phyloP scores from a whole-genome alignment of 2,888 invertebrate genomes.

The Balanococcus diminutus region DNA sequence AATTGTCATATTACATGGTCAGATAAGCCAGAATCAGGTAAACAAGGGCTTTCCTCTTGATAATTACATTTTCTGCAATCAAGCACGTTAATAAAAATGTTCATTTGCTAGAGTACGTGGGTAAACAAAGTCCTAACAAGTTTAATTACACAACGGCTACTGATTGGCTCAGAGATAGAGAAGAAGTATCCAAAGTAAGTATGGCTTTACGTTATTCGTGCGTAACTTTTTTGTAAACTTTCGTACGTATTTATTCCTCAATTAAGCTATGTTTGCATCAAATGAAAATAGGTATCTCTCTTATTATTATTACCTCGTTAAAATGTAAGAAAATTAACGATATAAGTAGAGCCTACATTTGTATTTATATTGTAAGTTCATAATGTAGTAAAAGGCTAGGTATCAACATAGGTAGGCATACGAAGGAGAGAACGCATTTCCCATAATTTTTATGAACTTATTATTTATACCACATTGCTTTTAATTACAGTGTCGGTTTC shows the following conservation, averaged over 20 bases:
- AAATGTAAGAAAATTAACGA: background rate
- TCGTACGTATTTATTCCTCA: background rate
- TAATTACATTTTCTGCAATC: background rate
- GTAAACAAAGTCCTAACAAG: background rate
- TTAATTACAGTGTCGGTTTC: constrained; percentile 7
- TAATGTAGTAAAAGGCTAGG: no score
- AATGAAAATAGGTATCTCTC: background rate
- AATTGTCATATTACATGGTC: constrained; percentile 1
- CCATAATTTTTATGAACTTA: background rate
- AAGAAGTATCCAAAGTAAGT: constrained; percentile 21
- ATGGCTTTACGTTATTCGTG: no score
- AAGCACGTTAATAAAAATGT: no score
- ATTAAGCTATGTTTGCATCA: background rate
- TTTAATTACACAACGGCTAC: background rate
- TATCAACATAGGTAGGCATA: no score
- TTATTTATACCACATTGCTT: background rate
- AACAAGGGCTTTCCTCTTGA: background rate
- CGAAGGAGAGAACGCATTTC: no score
- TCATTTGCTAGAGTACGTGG: background rate
- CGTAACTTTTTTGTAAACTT: background rate
- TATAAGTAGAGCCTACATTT: background rate
- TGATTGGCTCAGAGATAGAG: constrained; percentile 20
- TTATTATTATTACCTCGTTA: background rate
- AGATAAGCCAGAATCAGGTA: background rate
- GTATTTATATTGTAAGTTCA: no score